Percentiles rank a stretch among this genome's conserved stretches.
These are phyloP conservation scores for Grallaria varia DNA, from an alignment of 2,113 vertebrate genomes.

Conservation along the genomic window DNA sequence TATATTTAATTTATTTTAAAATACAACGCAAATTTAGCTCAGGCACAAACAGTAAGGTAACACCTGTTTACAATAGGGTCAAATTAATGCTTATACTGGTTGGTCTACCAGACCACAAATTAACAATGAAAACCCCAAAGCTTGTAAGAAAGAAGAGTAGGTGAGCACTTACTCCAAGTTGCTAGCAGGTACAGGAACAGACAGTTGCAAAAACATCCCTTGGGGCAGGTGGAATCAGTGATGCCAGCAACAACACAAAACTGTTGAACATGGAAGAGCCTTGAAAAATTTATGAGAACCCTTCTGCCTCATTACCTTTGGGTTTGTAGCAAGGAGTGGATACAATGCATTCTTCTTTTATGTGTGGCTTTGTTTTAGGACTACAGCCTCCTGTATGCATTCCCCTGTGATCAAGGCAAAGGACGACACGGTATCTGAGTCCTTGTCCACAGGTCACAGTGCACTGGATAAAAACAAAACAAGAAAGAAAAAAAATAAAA, in stretches of 20 bases:
- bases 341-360: slow-evolving; percentile 93
- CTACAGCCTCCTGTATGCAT: slow-evolving; percentile 93
- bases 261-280: background rate
- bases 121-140: background rate
- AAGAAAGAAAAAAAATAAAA: background rate
- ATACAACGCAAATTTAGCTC: background rate
- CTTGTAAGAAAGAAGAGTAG: background rate
- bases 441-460: slow-evolving; percentile 96
- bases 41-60: background rate
- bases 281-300: background rate
- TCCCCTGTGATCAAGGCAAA: slow-evolving; percentile 93
- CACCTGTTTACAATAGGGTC: background rate
- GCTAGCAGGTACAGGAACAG: background rate
- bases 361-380: slow-evolving; percentile 91
- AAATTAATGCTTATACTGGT: background rate
- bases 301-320: slow-evolving; percentile 75
- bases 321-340: slow-evolving; percentile 93
- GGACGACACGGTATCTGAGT: slow-evolving; percentile 92
- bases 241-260: background rate
- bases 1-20: background rate
- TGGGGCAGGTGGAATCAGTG: background rate
- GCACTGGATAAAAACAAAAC: slow-evolving; percentile 78
- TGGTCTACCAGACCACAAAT: background rate
- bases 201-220: background rate
- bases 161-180: background rate